These are phyloP conservation scores for Drosophila mimetica DNA, from an alignment of 2,888 invertebrate genomes.

Conservation along the genomic window DNA sequence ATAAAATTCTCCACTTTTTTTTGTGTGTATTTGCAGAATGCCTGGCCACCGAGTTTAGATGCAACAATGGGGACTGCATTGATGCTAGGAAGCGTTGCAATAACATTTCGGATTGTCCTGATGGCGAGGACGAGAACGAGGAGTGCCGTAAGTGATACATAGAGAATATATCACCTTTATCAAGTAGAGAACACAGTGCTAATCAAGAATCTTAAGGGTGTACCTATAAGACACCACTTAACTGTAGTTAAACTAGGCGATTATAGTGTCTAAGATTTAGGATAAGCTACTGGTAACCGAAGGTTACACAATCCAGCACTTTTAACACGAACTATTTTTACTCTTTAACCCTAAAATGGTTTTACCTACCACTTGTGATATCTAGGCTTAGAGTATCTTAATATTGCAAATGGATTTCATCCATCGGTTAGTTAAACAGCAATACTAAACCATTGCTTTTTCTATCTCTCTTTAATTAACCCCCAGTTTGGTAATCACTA, in stretches of 20 bases:
- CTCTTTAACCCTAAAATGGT: not conserved
- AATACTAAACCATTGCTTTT: not conserved
- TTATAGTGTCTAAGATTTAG: constrained; percentile 9
- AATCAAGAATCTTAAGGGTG: constrained; percentile 1
- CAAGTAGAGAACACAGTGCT: constrained; percentile 13
- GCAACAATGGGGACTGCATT: constrained; percentile 87
- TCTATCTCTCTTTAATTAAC: not conserved
- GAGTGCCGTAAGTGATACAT: constrained; percentile 82
- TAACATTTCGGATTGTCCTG: constrained; percentile 85
- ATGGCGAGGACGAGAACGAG: constrained; percentile 87
- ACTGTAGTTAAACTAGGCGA: constrained; percentile 9
- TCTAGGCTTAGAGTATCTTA: not conserved
- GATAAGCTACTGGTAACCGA: not conserved
- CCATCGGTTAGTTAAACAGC: not conserved
- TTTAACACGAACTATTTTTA: not conserved
- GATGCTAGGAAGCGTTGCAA: constrained; percentile 86
- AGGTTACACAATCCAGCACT: not conserved
- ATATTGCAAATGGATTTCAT: not conserved
- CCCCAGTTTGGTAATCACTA: not conserved
- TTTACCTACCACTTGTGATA: not conserved
- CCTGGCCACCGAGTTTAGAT: constrained; percentile 86
- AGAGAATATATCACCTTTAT: not conserved
- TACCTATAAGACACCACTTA: not conserved
- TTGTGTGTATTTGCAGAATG: constrained; percentile 85
- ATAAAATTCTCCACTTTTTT: constrained; percentile 3